phyloP scores from a whole-genome alignment of 1,140 invertebrate species.

The Drosophila ogumai region DNA sequence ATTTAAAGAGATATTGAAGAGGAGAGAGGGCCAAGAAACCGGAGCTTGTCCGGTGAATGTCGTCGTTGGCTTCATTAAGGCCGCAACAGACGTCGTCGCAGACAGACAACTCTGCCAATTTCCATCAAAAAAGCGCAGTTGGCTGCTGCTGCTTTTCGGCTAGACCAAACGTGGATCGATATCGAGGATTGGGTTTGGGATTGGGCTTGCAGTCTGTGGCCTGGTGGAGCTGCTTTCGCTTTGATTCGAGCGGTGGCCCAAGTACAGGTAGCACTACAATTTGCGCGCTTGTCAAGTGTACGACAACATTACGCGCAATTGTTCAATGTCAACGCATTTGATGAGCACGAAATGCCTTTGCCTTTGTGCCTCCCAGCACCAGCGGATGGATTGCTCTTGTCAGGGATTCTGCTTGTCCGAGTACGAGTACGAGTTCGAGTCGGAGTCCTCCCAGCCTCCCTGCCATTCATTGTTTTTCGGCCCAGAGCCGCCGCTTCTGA shows the following conservation, averaged over 20 bases:
- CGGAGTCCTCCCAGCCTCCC: constrained; percentile 2
- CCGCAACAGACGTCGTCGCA: constrained; percentile 43
- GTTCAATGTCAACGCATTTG: constrained; percentile 83
- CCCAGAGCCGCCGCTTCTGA: constrained; percentile 37
- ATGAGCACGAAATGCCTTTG: constrained; percentile 79
- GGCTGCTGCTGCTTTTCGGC: constrained; percentile 49
- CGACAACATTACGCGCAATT: constrained; percentile 84
- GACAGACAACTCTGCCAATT: constrained; percentile 78
- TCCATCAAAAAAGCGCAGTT: constrained; percentile 74
- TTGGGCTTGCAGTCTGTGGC: neutral
- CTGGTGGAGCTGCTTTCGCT: constrained; percentile 57
- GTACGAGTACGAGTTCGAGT: neutral
- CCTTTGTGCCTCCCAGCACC: constrained; percentile 23
- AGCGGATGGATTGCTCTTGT: constrained; percentile 63
- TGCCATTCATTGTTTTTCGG: constrained; percentile 70
- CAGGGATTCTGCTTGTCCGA: constrained; percentile 21
- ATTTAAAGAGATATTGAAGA: constrained; percentile 7
- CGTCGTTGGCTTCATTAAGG: constrained; percentile 78
- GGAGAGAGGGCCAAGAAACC: constrained; percentile 15
- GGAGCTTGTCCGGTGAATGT: constrained; percentile 57
- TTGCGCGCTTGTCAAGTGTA: constrained; percentile 83
- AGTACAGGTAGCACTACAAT: constrained; percentile 79
- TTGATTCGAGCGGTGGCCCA: constrained; percentile 31
- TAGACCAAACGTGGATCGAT: constrained; percentile 70
- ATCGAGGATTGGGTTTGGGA: constrained; percentile 15